phyloP scores from a whole-genome alignment of 2,113 vertebrate genomes.

The Notarius quadriscutis region DNA sequence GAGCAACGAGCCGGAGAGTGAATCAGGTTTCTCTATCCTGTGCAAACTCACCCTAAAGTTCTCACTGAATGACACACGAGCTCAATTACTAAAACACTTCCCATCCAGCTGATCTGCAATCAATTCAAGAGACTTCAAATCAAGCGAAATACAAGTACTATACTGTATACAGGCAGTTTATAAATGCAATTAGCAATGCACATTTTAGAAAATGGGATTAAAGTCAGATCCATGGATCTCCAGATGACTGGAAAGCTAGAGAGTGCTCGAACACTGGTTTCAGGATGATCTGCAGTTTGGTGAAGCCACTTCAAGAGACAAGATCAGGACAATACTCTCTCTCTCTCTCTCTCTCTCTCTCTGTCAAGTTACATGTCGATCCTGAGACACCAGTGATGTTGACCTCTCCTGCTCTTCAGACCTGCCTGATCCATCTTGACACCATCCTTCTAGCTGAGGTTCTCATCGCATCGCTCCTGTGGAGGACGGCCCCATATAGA shows the following conservation, averaged over 20 bases:
- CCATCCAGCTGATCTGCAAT: neutral
- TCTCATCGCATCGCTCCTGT: too few relatives aligned
- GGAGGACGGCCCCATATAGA: too few relatives aligned
- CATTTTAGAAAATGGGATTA: neutral
- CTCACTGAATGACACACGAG: conserved; percentile 21
- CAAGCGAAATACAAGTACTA: neutral
- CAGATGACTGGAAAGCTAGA: neutral
- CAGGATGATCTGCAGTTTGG: neutral
- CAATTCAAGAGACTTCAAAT: neutral
- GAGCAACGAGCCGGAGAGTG: conserved; percentile 41
- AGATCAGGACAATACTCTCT: neutral
- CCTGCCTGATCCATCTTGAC: too few relatives aligned
- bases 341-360: too few relatives aligned
- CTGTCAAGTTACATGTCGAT: too few relatives aligned
- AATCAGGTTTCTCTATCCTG: conserved; percentile 48
- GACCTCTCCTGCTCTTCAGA: too few relatives aligned
- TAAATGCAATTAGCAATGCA: neutral
- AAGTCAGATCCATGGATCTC: neutral
- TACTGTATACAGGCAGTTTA: neutral
- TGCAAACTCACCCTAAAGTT: conserved; percentile 34
- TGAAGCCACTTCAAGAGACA: neutral
- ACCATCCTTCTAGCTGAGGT: too few relatives aligned
- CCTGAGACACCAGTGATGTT: too few relatives aligned
- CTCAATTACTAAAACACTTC: neutral
- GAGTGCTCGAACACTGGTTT: neutral